Evolutionary conservation across 2,113 vertebrate species (phyloP).

Genomic region (Hippocampus zosterae): DNA sequence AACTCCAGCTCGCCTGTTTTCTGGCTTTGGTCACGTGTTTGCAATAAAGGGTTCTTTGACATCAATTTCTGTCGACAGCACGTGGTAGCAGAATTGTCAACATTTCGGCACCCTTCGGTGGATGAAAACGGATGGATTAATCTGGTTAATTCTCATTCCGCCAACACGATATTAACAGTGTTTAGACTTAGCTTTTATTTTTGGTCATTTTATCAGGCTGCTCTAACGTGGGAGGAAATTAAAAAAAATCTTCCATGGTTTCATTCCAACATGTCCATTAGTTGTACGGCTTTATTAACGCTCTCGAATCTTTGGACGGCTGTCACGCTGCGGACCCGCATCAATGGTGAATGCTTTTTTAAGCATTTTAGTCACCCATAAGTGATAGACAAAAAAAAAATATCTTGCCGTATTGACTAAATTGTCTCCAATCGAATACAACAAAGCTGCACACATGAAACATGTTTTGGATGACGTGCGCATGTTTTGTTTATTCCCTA

Average conservation of each 20-base stretch:
- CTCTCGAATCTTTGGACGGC: neutral
- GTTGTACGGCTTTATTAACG: neutral
- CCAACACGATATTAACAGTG: no score
- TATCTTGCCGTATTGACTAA: neutral
- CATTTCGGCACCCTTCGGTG: no score
- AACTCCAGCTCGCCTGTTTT: no score
- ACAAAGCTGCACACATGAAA: neutral
- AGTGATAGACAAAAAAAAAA: neutral
- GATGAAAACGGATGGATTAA: no score
- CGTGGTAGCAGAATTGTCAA: no score
- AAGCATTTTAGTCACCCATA: neutral
- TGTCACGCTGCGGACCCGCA: neutral
- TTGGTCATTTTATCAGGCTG: neutral
- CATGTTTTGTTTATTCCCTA: constrained; percentile 1
- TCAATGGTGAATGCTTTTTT: neutral
- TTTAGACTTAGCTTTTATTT: no score
- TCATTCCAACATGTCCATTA: constrained; percentile 3
- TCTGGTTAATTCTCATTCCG: no score
- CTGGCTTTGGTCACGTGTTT: no score
- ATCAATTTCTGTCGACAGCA: no score
- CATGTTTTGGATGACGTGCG: neutral
- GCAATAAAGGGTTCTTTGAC: no score
- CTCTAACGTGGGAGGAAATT: neutral
- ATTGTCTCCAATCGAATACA: neutral
- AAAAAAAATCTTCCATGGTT: neutral